Evolutionary conservation across 2,797 vertebrate genomes (phyloP), one percentile per base, ranked within the genome.

Genomic region (Cynopterus sphinx): DNA sequence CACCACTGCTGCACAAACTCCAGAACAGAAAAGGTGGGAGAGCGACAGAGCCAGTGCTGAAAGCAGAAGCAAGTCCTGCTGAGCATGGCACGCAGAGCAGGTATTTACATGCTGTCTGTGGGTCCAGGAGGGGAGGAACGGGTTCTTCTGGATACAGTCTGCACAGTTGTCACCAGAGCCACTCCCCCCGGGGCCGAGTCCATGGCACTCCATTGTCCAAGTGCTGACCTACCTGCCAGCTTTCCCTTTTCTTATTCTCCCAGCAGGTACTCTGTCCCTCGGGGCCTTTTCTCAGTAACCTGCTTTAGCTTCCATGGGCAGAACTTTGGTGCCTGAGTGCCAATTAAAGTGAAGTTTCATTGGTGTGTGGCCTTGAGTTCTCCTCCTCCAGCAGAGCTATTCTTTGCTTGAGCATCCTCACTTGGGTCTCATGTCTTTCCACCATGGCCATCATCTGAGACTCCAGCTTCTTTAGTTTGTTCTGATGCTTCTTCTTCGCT

Each of bases 371-470:
- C 87, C 99, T 98, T 5, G 99, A 99, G 90, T 99, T 99, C 97
- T 99, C 99, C 96, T 99, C 99, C 96, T 99, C 99, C 65, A 99
- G 98, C 96, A 99, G 98, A 85, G 99, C 98, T 97, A 99, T 99
- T 75, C 99, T 98, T 94, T 99, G 99, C 94, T 99, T 99, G 75
- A 99, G 98, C 99, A 99, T 99, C 74, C 99, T 98, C 87, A 99
- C 99, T 98, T 99, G 99, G 0, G 99, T 99, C 97, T 99, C 99
- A 2, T 99, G 99, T 67, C 99, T 98, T 94, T 99, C 99, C 96
- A 99, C 99, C 99, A 99, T 99, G 93, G 99, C 99, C 99, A 99
- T 99, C 99, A 99, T 99, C 98, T 99, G 99, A 0, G 99, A 99
- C 97, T 99, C 99, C 97, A 99, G 73, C 98, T 99, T 99, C 98